Base-by-base conservation (phyloP, 2,797 vertebrate species). In the Bucorvus abyssinicus region DNA sequence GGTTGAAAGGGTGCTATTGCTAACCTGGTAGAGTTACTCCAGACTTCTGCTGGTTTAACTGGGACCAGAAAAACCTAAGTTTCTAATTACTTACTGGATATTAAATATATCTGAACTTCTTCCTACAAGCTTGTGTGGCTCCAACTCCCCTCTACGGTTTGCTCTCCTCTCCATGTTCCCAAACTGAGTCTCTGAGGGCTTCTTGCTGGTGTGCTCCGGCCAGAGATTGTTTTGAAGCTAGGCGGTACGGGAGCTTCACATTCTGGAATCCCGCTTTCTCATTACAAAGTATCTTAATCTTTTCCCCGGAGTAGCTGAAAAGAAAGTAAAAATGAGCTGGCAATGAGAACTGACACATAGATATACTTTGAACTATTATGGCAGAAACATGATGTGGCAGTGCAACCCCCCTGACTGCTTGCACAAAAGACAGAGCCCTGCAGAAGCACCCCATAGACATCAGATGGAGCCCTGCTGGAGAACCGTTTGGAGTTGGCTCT, bases 221-320 rank as follows among this genome's bases (percentile, higher is more conserved):
- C 87, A 95, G 95, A 60, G 55, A 83, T 27, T 87, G 87, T 87
- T 94, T 84, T 61, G 56, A 84, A 96, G 82, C 55, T 22, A 80
- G 74, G 79, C 59, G 82, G 38, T 59, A 34, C 7, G 61, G 45
- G 38, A 93, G 77, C 50, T 94, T 59, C 60, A 14, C n/a, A 40
- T 63, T 76, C 89, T 81, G 69, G 84, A 94, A 68, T 64, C 44
- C 30, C 80, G 61, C 34, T 76, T 81, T 92, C 73, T 75, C 55
- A 71, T 73, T 65, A 85, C 29, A 71, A 93, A 88, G 70, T 84
- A 71, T 56, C 60, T 55, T 32, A 7, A 50, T 57, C 23, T 69
- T 88, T 92, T 90, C 34, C 47, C 38, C 14, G 32, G 34, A 36
- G 67, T 27, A 74, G 55, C 73, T 93, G 47, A 81, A 91, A 91